Conservation (phyloP, 2,113 vertebrate species). For the Burhinus oedicnemus region DNA sequence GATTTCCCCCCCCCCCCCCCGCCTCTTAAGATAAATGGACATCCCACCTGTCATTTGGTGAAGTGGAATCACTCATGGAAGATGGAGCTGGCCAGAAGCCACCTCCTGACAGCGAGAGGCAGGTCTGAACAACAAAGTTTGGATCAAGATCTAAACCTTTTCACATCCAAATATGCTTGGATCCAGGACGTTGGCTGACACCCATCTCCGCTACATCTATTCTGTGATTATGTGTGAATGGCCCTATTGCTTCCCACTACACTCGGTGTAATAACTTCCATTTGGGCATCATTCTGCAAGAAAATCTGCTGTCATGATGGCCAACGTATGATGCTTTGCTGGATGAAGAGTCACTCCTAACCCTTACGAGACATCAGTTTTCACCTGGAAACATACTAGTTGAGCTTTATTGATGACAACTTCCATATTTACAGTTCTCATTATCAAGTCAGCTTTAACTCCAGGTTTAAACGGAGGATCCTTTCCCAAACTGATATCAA, state of each 20-base stretch:
- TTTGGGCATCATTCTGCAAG: conserved; percentile 37
- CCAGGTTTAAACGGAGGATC: background rate
- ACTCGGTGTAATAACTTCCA: conserved; percentile 16
- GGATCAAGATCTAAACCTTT: conserved; percentile 54
- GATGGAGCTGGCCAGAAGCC: conserved; percentile 37
- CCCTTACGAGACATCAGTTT: background rate
- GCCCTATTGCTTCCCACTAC: conserved; percentile 19
- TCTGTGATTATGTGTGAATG: conserved; percentile 55
- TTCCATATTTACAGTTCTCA: conserved; percentile 24
- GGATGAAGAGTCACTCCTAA: background rate
- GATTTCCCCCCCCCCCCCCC: no score
- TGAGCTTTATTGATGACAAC: background rate
- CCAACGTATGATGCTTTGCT: background rate
- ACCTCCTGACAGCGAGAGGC: background rate
- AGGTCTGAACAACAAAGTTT: conserved; percentile 53
- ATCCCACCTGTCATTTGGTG: conserved; percentile 23
- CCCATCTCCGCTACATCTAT: conserved; percentile 31
- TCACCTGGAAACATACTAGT: conserved; percentile 14
- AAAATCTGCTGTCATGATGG: conserved; percentile 52
- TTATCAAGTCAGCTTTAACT: conserved; percentile 3
- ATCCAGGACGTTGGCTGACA: conserved; percentile 41
- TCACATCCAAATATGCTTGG: conserved; percentile 5
- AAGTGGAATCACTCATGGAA: conserved; percentile 39
- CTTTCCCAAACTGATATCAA: background rate
- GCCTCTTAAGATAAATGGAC: no score